Percentiles rank a stretch among this genome's conserved stretches.
phyloP scores from a whole-genome alignment of 1,140 invertebrate species.

The Sipha flava region DNA sequence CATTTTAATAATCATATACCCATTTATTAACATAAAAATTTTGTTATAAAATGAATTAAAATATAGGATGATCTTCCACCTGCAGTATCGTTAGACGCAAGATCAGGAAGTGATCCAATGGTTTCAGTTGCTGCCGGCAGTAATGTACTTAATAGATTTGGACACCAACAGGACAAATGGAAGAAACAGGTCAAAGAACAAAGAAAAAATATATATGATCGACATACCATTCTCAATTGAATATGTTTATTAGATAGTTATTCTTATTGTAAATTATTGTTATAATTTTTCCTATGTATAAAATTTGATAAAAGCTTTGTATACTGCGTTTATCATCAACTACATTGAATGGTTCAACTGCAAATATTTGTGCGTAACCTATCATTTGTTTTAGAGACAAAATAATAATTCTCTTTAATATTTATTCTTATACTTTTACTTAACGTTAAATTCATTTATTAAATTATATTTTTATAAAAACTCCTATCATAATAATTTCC shows the following conservation, averaged over 20 bases:
- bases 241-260: not conserved
- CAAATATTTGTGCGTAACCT: too few relatives aligned
- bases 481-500: too few relatives aligned
- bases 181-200: conserved; percentile 94
- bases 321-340: too few relatives aligned
- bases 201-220: conserved; percentile 90
- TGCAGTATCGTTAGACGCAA: conserved; percentile 35
- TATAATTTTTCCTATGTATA: not conserved
- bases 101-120: conserved; percentile 43
- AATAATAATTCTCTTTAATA: too few relatives aligned
- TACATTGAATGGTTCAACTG: too few relatives aligned
- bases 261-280: not conserved
- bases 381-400: too few relatives aligned
- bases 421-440: too few relatives aligned
- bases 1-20: not conserved
- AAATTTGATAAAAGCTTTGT: too few relatives aligned
- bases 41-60: not conserved
- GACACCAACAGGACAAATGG: conserved; percentile 95
- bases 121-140: conserved; percentile 47
- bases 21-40: too few relatives aligned
- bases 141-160: conserved; percentile 87
- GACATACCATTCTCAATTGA: conserved; percentile 96
- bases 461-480: too few relatives aligned
- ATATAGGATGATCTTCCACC: conserved; percentile 27
- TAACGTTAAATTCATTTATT: too few relatives aligned